Evolutionary conservation across 2,797 vertebrate species (phyloP).

Genomic region (Sebastes vulpes): DNA sequence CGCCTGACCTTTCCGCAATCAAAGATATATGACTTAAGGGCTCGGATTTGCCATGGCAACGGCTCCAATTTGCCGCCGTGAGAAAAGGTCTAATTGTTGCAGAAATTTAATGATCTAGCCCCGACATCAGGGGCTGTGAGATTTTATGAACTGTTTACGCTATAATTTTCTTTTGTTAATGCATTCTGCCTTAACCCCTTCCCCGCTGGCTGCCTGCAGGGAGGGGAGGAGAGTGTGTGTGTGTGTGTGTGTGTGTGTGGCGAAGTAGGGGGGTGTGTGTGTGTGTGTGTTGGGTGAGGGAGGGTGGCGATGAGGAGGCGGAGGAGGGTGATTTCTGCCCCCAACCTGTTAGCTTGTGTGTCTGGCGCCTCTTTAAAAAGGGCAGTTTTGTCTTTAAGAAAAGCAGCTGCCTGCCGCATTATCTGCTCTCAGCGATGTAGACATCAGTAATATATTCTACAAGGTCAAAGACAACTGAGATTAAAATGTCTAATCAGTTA

Average conservation of each 20-base stretch:
- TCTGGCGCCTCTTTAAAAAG: constrained; percentile 78
- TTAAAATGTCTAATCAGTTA: constrained; percentile 92
- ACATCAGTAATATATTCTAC: constrained; percentile 88
- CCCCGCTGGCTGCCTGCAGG: constrained; percentile 81
- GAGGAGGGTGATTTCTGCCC: constrained; percentile 67
- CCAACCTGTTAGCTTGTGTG: constrained; percentile 84
- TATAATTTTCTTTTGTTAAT: constrained; percentile 99
- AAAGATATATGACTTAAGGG: constrained; percentile 99
- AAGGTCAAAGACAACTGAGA: constrained; percentile 91
- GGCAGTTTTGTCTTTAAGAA: constrained; percentile 83
- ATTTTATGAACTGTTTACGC: constrained; percentile 99
- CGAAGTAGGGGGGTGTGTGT: background rate
- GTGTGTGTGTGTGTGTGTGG: constrained; percentile 5
- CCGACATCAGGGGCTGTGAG: constrained; percentile 99
- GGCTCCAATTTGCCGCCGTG: constrained; percentile 99
- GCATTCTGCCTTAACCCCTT: constrained; percentile 94
- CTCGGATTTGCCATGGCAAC: constrained; percentile 99
- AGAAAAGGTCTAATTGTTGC: constrained; percentile 99
- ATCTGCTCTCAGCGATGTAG: constrained; percentile 84
- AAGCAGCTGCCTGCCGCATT: constrained; percentile 82
- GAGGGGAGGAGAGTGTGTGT: constrained; percentile 32
- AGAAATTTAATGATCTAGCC: constrained; percentile 99
- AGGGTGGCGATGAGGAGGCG: constrained; percentile 30
- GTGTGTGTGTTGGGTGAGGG: constrained; percentile 1
- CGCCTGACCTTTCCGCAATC: constrained; percentile 99